Percentiles rank a stretch among this genome's conserved stretches.
phyloP scores from a whole-genome alignment of 2,888 invertebrate species.

The Busseola fusca region DNA sequence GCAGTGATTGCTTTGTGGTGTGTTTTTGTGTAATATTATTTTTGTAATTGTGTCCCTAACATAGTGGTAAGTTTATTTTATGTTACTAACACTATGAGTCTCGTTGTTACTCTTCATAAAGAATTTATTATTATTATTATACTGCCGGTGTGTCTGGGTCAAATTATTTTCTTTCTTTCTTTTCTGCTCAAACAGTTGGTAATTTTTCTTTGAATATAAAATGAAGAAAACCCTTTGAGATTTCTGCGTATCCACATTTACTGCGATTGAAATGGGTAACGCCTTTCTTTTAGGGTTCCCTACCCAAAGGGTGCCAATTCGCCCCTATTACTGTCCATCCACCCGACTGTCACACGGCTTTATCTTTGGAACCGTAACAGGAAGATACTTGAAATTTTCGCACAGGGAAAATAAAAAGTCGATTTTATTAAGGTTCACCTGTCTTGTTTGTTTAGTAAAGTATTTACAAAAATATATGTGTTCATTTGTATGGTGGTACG shows the following conservation, averaged over 20 bases:
- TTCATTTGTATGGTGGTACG: background rate
- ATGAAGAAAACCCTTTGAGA: background rate
- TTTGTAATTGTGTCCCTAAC: too few species aligned
- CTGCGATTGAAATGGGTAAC: constrained; percentile 13
- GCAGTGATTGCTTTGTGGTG: too few species aligned
- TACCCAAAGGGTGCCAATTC: background rate
- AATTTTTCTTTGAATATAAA: background rate
- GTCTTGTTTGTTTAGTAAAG: background rate
- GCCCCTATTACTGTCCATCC: background rate
- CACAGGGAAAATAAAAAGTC: background rate
- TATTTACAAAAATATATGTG: background rate
- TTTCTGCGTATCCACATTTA: constrained; percentile 2
- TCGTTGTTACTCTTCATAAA: too few species aligned
- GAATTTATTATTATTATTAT: too few species aligned
- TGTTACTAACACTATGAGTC: too few species aligned
- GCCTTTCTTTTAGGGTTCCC: background rate
- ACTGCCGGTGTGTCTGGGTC: background rate
- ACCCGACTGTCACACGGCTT: background rate
- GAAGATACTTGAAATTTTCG: background rate
- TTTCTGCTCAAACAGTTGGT: background rate
- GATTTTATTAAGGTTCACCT: background rate
- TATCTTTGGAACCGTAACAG: background rate
- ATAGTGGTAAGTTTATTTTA: too few species aligned
- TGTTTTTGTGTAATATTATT: too few species aligned
- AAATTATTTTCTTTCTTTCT: background rate